Conservation (phyloP, 2,888 invertebrate species). For the Rhagium mordax region DNA sequence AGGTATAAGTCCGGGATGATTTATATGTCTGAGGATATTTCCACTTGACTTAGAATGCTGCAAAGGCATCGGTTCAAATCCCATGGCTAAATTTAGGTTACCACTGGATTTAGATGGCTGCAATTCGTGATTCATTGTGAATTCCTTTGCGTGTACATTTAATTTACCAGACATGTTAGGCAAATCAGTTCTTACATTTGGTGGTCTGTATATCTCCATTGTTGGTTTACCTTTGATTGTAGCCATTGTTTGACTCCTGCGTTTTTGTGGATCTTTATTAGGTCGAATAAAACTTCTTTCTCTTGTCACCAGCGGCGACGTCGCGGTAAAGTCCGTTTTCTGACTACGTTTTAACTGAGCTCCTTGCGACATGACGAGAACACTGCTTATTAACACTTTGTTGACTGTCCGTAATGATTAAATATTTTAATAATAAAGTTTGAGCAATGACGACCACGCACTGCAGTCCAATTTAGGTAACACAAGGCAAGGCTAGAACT, state of each 20-base stretch:
- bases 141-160: constrained; percentile 93
- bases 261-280: constrained; percentile 73
- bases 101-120: constrained; percentile 68
- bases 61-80: constrained; percentile 62
- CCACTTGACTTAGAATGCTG: constrained; percentile 74
- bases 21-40: constrained; percentile 78
- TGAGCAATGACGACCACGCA: constrained; percentile 64
- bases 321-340: constrained; percentile 72
- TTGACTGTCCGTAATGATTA: constrained; percentile 41
- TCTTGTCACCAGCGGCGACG: constrained; percentile 73
- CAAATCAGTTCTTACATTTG: constrained; percentile 72
- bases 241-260: constrained; percentile 82
- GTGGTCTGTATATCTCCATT: constrained; percentile 91
- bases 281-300: constrained; percentile 82
- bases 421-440: constrained; percentile 51
- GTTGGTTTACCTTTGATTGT: constrained; percentile 83
- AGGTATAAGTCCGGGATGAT: constrained; percentile 61
- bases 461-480: constrained; percentile 63
- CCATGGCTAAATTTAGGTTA: constrained; percentile 62
- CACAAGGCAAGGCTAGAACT: constrained; percentile 59
- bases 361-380: constrained; percentile 54
- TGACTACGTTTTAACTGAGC: constrained; percentile 64
- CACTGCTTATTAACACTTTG: constrained; percentile 36
- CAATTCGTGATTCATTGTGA: constrained; percentile 83
- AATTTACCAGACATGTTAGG: constrained; percentile 72